phyloP scores from a whole-genome alignment of 2,888 invertebrate genomes.

The Diploptera punctata region DNA sequence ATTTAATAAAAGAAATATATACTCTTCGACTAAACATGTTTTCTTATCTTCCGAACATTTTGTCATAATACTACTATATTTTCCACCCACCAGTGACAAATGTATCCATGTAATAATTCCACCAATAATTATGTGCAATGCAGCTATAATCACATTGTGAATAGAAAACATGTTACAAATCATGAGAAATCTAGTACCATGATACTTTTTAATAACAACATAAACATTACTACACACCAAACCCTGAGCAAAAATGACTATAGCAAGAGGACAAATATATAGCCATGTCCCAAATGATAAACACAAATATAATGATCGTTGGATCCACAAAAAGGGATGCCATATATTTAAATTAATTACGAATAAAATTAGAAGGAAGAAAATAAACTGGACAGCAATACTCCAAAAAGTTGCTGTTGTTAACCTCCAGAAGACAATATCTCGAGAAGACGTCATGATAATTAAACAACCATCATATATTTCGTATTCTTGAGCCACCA shows the following conservation, averaged over 20 bases:
- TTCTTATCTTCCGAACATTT: conserved; percentile 49
- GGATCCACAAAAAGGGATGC: conserved; percentile 71
- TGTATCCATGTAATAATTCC: conserved; percentile 73
- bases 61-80: conserved; percentile 61
- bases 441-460: no score
- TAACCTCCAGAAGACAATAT: conserved; percentile 63
- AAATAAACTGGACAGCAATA: conserved; percentile 55
- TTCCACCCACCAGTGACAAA: conserved; percentile 67
- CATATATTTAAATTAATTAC: conserved; percentile 64
- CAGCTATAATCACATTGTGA: conserved; percentile 63
- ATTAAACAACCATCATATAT: no score
- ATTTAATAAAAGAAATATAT: conserved; percentile 69
- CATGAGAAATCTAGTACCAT: conserved; percentile 71
- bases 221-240: conserved; percentile 74
- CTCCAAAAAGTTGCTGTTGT: conserved; percentile 66
- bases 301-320: conserved; percentile 63
- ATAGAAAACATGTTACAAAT: conserved; percentile 66
- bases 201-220: conserved; percentile 65
- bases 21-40: conserved; percentile 69
- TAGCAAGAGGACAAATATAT: conserved; percentile 67
- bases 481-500: no score
- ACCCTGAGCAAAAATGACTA: conserved; percentile 73
- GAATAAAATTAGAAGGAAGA: conserved; percentile 48
- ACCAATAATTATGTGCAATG: conserved; percentile 68
- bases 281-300: conserved; percentile 69